Evolutionary conservation across 2,113 vertebrate species (phyloP).

Genomic region (Labrus mixtus): DNA sequence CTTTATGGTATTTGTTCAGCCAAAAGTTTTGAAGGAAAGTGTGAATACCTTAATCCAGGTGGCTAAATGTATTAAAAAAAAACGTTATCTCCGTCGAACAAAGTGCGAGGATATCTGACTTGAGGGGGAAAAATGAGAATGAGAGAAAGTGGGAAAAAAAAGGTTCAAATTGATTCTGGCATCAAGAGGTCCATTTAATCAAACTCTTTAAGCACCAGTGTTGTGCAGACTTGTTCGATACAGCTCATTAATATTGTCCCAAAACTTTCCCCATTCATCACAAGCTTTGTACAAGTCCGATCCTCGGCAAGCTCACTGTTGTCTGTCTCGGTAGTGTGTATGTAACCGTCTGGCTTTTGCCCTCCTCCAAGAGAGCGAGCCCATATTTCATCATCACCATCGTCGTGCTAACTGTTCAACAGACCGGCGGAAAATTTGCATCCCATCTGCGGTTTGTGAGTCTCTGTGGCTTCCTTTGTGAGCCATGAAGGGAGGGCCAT

Average conservation of each 20-base stretch:
- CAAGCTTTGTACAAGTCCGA: constrained; percentile 32
- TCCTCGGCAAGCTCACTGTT: constrained; percentile 36
- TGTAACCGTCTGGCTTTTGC: constrained; percentile 50
- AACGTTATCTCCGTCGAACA: constrained; percentile 15
- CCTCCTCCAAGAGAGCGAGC: constrained; percentile 46
- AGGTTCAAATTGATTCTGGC: constrained; percentile 65
- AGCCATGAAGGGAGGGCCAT: constrained; percentile 11
- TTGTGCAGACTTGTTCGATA: constrained; percentile 50
- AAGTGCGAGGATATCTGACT: constrained; percentile 43
- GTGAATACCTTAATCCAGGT: neutral
- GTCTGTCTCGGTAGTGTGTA: constrained; percentile 26
- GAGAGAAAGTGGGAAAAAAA: constrained; percentile 17
- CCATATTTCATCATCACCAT: constrained; percentile 56
- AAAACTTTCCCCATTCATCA: constrained; percentile 66
- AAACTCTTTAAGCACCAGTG: constrained; percentile 53
- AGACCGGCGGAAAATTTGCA: constrained; percentile 36
- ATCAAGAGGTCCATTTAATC: constrained; percentile 64
- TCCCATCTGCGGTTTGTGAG: constrained; percentile 1
- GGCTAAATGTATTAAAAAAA: constrained; percentile 18
- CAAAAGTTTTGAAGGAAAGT: neutral
- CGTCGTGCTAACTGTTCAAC: constrained; percentile 9
- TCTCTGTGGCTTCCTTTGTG: constrained; percentile 25
- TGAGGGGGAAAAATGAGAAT: constrained; percentile 7
- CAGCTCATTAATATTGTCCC: constrained; percentile 63
- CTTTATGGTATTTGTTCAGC: constrained; percentile 2